Evolutionary conservation across 1,140 invertebrate genomes (phyloP).

Genomic region (Euura saliciscinereae): DNA sequence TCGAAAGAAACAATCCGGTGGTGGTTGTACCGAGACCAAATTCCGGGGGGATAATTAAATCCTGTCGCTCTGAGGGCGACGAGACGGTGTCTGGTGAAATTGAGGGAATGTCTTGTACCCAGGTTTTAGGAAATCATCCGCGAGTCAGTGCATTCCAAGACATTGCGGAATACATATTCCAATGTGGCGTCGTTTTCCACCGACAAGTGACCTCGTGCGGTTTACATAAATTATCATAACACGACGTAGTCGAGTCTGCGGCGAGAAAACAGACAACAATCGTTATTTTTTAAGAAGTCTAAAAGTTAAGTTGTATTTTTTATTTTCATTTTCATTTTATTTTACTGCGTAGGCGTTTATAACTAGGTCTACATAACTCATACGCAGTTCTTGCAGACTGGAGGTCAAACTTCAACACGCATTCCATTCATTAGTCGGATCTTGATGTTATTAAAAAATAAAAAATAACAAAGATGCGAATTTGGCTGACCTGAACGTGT

Average conservation of each 20-base stretch:
- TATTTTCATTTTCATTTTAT: neutral
- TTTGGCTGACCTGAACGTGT: constrained; percentile 32
- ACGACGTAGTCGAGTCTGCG: too few species aligned
- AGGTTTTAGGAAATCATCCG: too few species aligned
- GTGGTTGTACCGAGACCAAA: neutral
- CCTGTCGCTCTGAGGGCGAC: neutral
- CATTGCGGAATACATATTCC: neutral
- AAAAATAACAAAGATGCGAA: constrained; percentile 16
- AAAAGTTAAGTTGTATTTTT: neutral
- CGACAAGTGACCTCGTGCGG: neutral
- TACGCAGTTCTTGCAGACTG: neutral
- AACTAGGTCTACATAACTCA: neutral
- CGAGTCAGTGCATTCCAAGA: neutral
- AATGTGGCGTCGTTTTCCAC: neutral
- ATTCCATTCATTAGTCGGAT: neutral
- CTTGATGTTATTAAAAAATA: neutral
- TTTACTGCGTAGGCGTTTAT: neutral
- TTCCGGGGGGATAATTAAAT: too few species aligned
- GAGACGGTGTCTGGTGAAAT: neutral
- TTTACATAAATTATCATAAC: constrained; percentile 6
- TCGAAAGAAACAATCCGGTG: neutral
- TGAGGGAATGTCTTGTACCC: too few species aligned
- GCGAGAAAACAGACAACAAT: neutral
- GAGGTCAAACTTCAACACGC: neutral
- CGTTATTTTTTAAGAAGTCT: neutral